Evolutionary conservation across 2,888 invertebrate species (phyloP), one percentile per base, ranked within the genome.

Genomic region (Hypselothyrea guttata): DNA sequence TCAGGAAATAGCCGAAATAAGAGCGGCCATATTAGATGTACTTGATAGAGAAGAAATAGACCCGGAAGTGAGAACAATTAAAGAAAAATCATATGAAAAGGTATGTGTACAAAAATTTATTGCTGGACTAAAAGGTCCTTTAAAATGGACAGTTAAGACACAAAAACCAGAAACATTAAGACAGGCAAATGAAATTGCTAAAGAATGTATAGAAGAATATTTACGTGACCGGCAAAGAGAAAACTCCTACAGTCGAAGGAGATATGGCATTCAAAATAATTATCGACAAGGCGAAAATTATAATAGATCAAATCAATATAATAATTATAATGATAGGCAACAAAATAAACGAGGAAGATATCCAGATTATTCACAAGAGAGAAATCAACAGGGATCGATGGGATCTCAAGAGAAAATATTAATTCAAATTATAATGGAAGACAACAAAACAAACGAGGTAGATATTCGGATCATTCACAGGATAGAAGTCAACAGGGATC

Each of bases 111-210:
- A n/a, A n/a, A n/a, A n/a, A n/a, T 31, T 31, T 4, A 31, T 31
- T n/a, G 30, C n/a, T n/a, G n/a, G 30, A 31, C 30, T 31, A n/a
- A 31, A 31, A 31, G n/a, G n/a, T n/a, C 28, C 30, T n/a, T 31
- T 31, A 31, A 31, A 31, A 11, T 33, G 11, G 31, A 33, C 31
- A 33, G 11, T 33, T 11, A 33, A 33, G 12, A 7, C 31, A 4
- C 31, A 33, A 33, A n/a, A 33, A 33, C 31, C 31, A 4, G 12
- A 31, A 33, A 33, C 11, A 4, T 11, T 33, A 1, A 33, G 31
- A 33, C 11, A 33, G 12, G 31, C 31, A 11, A 11, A n/a, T 7
- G 31, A 33, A 33, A 11, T 33, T 11, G 31, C 11, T 11, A 33
- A 11, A 5, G 31, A 11, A 33, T 33, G 31, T 31, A 31, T n/a